These are phyloP conservation scores for Teleiodes luculella DNA, from an alignment of 2,888 invertebrate species.

Conservation along the genomic window DNA sequence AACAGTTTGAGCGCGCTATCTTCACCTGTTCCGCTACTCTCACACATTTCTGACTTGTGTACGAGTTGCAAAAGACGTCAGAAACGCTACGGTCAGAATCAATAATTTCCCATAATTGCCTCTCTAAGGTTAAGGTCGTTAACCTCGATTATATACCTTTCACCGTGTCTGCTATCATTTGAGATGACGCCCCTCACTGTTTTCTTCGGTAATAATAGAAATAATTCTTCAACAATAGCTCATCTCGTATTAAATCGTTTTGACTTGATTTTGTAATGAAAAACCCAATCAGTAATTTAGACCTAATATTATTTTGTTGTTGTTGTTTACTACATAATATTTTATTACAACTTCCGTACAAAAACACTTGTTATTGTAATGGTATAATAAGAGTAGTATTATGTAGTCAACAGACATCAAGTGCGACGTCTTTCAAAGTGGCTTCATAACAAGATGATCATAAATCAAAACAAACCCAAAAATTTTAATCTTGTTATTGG, in stretches of 20 bases:
- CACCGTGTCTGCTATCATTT: not conserved
- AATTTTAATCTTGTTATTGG: too few species aligned
- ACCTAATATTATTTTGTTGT: too few species aligned
- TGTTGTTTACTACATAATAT: not conserved
- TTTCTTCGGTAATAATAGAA: too few species aligned
- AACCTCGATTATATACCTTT: not conserved
- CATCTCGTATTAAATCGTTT: too few species aligned
- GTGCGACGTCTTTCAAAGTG: too few species aligned
- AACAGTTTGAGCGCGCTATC: not conserved
- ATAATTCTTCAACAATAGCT: too few species aligned
- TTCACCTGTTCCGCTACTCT: not conserved
- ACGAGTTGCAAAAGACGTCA: not conserved
- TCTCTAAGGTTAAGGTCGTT: not conserved
- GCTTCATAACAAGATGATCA: too few species aligned
- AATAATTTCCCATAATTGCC: not conserved
- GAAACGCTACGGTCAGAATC: not conserved
- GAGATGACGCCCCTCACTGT: not conserved
- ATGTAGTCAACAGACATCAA: too few species aligned
- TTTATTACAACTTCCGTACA: not conserved
- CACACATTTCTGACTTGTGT: not conserved
- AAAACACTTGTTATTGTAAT: not conserved
- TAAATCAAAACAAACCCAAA: too few species aligned
- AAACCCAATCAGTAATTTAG: too few species aligned
- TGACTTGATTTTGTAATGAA: too few species aligned
- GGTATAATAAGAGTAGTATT: not conserved